Evolutionary conservation across 2,888 invertebrate genomes (phyloP).

Genomic region (Polietes domitor): DNA sequence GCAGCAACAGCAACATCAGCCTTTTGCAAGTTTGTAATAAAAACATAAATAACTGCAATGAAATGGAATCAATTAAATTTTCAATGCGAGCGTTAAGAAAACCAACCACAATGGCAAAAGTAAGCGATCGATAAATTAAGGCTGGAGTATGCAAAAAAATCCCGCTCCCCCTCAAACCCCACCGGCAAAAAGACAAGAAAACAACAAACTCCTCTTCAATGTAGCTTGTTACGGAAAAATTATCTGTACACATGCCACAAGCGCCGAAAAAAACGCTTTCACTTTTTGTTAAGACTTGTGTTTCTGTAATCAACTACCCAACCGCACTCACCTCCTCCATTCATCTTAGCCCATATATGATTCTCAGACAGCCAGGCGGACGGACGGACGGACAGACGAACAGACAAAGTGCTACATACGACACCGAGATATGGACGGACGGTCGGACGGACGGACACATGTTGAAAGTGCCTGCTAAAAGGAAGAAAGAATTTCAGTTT

Average conservation of each 20-base stretch:
- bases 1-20: slow-evolving; percentile 18
- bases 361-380: no score
- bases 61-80: slow-evolving; percentile 58
- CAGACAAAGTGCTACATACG: not conserved
- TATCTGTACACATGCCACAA: slow-evolving; percentile 60
- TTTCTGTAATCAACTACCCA: slow-evolving; percentile 10
- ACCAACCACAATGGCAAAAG: slow-evolving; percentile 19
- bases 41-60: slow-evolving; percentile 39
- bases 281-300: slow-evolving; percentile 54
- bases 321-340: not conserved
- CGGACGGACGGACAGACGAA: no score
- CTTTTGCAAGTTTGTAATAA: slow-evolving; percentile 13
- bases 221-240: slow-evolving; percentile 45
- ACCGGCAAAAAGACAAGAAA: not conserved
- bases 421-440: not conserved
- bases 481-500: slow-evolving; percentile 43
- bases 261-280: slow-evolving; percentile 58
- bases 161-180: not conserved
- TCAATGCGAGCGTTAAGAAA: slow-evolving; percentile 35
- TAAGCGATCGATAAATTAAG: slow-evolving; percentile 43
- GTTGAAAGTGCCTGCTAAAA: slow-evolving; percentile 51
- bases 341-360: not conserved
- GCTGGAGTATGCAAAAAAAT: slow-evolving; percentile 38
- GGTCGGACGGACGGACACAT: not conserved
- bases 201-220: slow-evolving; percentile 11